These are phyloP conservation scores for Pogona vitticeps DNA, from an alignment of 2,113 vertebrate genomes.

Conservation along the genomic window DNA sequence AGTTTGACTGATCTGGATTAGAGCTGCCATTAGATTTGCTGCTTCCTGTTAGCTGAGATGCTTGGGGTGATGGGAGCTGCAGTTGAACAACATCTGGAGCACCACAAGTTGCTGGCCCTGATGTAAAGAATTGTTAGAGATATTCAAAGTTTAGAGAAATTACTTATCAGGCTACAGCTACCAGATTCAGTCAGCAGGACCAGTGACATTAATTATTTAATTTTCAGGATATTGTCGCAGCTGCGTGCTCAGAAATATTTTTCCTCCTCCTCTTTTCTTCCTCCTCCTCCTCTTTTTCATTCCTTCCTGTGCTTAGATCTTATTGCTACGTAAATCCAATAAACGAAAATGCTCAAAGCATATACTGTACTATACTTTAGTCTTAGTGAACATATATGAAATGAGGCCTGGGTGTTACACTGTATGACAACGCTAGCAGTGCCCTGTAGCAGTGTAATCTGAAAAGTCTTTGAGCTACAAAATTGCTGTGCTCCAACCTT, in stretches of 20 bases:
- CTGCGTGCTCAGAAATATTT: not conserved
- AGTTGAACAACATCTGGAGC: no score
- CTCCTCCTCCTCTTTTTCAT: not conserved
- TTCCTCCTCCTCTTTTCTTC: no score
- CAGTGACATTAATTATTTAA: not conserved
- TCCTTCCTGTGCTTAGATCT: not conserved
- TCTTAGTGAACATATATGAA: conserved; percentile 7
- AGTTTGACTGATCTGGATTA: no score
- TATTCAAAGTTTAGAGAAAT: no score
- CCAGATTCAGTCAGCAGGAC: no score
- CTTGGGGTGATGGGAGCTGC: no score
- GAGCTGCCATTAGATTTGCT: no score
- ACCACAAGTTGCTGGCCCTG: no score
- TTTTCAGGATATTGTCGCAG: no score
- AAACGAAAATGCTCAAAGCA: not conserved
- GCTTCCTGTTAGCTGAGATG: no score
- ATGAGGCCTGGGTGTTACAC: not conserved
- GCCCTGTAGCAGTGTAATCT: conserved; percentile 14
- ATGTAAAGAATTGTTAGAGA: no score
- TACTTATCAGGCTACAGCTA: no score
- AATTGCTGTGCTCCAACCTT: conserved; percentile 11
- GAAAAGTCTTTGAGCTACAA: conserved; percentile 31
- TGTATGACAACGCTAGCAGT: not conserved
- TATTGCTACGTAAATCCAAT: conserved; percentile 30
- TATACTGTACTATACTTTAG: conserved; percentile 32